Base-by-base conservation (phyloP, 2,113 vertebrate genomes). In the Crypturellus undulatus region DNA sequence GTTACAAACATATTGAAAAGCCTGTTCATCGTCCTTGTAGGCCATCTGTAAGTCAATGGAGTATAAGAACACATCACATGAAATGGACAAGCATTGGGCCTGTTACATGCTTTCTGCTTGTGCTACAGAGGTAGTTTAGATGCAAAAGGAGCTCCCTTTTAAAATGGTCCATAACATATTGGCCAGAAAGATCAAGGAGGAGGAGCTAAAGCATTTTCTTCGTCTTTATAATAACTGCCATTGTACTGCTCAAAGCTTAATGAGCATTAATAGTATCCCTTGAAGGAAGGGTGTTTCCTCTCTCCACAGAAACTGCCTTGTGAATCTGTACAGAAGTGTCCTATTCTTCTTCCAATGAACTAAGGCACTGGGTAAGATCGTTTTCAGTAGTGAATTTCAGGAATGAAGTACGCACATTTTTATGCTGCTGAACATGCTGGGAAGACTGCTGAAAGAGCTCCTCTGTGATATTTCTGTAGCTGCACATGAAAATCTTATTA, bases 301-400 rank as follows among this genome's bases (percentile, higher is more conserved):
- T 60, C 78, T 92, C 43, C 92, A 97, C 93, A 98, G 95, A 97
- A 97, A 96, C 89, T 92, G 95, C 90, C 93, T 97, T 98, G 93
- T 96, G 92, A 96, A 96, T 95, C 76, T 62, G 36, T 90, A 96
- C 59, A 95, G 79, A 97, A 96, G 40, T 83, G 67, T 96, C 86
- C 71, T 90, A 86, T 94, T 98, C 88, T 94, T 95, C 82, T 77
- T 72, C 89, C 76, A 83, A 20, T 65, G 78, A 95, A 87, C 83
- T 76, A 92, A 89, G 64, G 38, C 94, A 94, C 96, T 93, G 60
- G 76, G 87, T 87, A 79, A 93, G 79, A 82, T 84, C 15, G 6
- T n/a, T 80, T 93, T 89, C 93, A 91, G 68, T 69, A 18, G 65
- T 87, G 76, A 79, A 79, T 93, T 96, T 94, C 40, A 62, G 72